Evolutionary conservation across 2,888 invertebrate species (phyloP), one percentile per base, ranked within the genome.

Genomic region (Drosophila fulvimacula): DNA sequence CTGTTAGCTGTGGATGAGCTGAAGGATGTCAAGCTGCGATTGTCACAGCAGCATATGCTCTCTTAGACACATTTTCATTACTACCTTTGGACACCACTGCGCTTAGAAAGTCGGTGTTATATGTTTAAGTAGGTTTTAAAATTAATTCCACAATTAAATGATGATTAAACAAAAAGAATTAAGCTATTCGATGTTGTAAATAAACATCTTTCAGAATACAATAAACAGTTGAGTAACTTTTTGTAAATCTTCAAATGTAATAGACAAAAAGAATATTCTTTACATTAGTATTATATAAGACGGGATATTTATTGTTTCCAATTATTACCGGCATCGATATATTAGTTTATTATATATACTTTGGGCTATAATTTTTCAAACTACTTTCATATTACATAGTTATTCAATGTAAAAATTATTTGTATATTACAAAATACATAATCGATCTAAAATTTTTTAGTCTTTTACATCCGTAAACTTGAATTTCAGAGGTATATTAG

Each of bases 401-500:
- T n/a, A n/a, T n/a, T 21, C 4, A 19, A 19, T 41, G 5, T 4
- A 7, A 15, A 44, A 24, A 21, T 0, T 24, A 1, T 4, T 24
- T 10, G 27, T 46, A 10, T 27, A n/a, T 27, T n/a, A 46, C n/a
- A 46, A 46, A 10, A 4, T 3, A 9, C 10, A 17, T 39, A 4
- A 15, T 17, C 10, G 24, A 9, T 10, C 11, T 11, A 24, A 11
- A 21, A n/a, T 11, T 0, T 30, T 30, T 71, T 42, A 90, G 13
- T 78, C 68, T 19, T 73, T 55, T 5, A 92, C 70, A 69, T 92
- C 91, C 27, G 68, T 87, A 24, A 91, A 87, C 58, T 92, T 92
- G 59, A 93, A 92, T 69, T 90, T 91, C n/a, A 93, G 74, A 0
- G 93, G 92, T 34, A 92, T 92, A 11, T 70, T 87, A 0, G 93